A percentile compares a stretch with the other conserved stretches of the same genome.
phyloP scores from a whole-genome alignment of 2,888 invertebrate species.

The Thymelicus lineola region DNA sequence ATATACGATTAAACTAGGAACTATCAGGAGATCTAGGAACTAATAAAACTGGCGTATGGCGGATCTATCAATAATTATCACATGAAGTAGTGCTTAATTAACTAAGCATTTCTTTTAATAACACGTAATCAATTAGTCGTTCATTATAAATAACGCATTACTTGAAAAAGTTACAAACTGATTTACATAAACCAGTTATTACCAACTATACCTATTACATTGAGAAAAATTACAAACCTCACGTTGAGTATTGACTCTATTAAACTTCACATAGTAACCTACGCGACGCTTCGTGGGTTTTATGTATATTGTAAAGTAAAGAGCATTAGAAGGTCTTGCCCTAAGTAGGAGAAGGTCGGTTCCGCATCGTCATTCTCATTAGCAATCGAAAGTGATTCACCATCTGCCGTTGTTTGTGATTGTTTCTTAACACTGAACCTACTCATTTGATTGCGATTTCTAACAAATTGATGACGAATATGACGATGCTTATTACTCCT shows the following conservation, averaged over 20 bases:
- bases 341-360: conserved; percentile 54
- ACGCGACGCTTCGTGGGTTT: conserved; percentile 3
- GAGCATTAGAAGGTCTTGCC: conserved; percentile 45
- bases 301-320: conserved; percentile 7
- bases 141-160: too few relatives aligned
- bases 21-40: too few relatives aligned
- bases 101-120: too few relatives aligned
- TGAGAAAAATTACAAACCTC: too few relatives aligned
- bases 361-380: conserved; percentile 58
- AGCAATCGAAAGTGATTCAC: conserved; percentile 58
- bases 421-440: conserved; percentile 19
- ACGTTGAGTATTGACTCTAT: not conserved
- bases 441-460: conserved; percentile 26
- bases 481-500: not conserved
- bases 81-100: too few relatives aligned
- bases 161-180: too few relatives aligned
- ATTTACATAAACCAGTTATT: too few relatives aligned
- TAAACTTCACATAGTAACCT: conserved; percentile 11
- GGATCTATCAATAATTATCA: too few relatives aligned
- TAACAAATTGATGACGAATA: conserved; percentile 21
- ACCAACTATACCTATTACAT: too few relatives aligned
- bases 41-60: too few relatives aligned
- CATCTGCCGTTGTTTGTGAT: conserved; percentile 35
- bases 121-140: too few relatives aligned
- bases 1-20: too few relatives aligned